phyloP scores from a whole-genome alignment of 1,140 invertebrate species.

The Drosophila navojoa region DNA sequence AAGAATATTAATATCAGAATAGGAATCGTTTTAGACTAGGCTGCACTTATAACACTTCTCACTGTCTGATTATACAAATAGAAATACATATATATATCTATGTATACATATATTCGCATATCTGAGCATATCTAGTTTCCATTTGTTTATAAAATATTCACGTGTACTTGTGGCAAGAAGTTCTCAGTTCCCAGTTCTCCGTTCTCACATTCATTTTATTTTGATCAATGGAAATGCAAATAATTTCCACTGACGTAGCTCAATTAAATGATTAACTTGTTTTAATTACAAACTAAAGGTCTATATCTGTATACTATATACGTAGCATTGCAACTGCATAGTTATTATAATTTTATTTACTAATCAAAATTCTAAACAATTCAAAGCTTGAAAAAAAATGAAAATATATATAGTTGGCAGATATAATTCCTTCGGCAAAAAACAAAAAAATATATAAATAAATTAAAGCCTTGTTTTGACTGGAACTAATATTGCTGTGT shows the following conservation, averaged over 20 bases:
- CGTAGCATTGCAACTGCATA: too few relatives aligned
- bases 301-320: background rate
- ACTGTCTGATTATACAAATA: background rate
- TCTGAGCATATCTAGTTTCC: constrained; percentile 4
- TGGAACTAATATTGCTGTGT: too few relatives aligned
- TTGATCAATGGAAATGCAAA: constrained; percentile 7
- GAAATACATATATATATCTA: background rate
- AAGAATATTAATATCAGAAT: background rate
- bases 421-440: too few relatives aligned
- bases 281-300: too few relatives aligned
- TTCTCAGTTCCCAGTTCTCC: background rate
- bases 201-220: background rate
- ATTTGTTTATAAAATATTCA: constrained; percentile 2
- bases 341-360: too few relatives aligned
- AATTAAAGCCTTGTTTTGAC: too few relatives aligned
- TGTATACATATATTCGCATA: too few relatives aligned
- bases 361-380: too few relatives aligned
- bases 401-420: too few relatives aligned
- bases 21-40: background rate
- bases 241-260: background rate
- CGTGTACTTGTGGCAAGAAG: background rate
- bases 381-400: too few relatives aligned
- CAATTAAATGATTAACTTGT: background rate
- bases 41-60: constrained; percentile 9
- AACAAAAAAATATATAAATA: too few relatives aligned